These are phyloP conservation scores for Bos taurus DNA, from an alignment of 2,113 vertebrate genomes.

Conservation along the genomic window ARS-UCD2.0 NC_037330.1:109995001-109995500, in stretches of 20 bases:
- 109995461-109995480: background rate
- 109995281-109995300: background rate
- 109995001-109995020: background rate
- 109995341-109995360: background rate
- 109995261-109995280: background rate
- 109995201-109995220: background rate
- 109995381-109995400: background rate
- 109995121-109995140: background rate
- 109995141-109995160: background rate
- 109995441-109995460: background rate
- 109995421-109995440: background rate
- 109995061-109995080: background rate
- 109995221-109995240: background rate
- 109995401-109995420: background rate
- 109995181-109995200: background rate
- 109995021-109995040: conserved; percentile 1
- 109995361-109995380: background rate
- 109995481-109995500: background rate
- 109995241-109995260: background rate
- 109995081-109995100: background rate
- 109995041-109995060: background rate
- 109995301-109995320: background rate
- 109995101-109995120: background rate
- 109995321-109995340: background rate
- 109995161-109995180: background rate